Percentiles rank a stretch among this genome's conserved stretches.
phyloP scores from a whole-genome alignment of 2,113 vertebrate genomes.

The Rutilus rutilus region DNA sequence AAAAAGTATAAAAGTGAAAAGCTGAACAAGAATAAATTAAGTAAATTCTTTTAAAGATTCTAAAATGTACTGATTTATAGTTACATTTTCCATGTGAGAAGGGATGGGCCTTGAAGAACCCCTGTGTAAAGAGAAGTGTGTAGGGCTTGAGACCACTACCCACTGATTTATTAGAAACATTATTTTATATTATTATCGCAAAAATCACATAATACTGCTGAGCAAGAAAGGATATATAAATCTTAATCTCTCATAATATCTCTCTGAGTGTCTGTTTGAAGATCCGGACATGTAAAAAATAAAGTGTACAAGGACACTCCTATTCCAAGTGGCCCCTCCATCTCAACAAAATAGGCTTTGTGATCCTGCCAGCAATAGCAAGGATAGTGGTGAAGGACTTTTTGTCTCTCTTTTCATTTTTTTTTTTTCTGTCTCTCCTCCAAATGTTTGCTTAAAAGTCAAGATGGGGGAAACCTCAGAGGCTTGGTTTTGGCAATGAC shows the following conservation, averaged over 20 bases:
- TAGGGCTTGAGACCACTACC: background rate
- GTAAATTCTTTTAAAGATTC: background rate
- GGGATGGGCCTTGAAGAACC: background rate
- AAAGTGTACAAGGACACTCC: constrained; percentile 61
- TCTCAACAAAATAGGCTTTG: constrained; percentile 72
- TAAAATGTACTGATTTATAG: background rate
- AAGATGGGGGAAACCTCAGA: constrained; percentile 69
- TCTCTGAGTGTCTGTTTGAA: constrained; percentile 33
- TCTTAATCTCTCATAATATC: constrained; percentile 17
- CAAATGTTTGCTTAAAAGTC: constrained; percentile 73
- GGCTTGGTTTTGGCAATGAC: constrained; percentile 56
- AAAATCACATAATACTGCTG: background rate
- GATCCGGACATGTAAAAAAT: constrained; percentile 48
- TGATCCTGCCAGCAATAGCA: constrained; percentile 74
- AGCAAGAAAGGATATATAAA: background rate
- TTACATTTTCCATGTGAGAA: background rate
- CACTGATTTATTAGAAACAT: background rate
- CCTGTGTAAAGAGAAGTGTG: background rate
- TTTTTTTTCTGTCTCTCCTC: constrained; percentile 64
- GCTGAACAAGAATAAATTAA: background rate
- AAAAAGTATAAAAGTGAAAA: background rate
- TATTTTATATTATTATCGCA: background rate
- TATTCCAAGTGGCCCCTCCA: constrained; percentile 57
- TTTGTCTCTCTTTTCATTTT: constrained; percentile 60
- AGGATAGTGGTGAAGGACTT: constrained; percentile 64